phyloP scores from a whole-genome alignment of 2,113 vertebrate species.

The Rhinoderma darwinii region DNA sequence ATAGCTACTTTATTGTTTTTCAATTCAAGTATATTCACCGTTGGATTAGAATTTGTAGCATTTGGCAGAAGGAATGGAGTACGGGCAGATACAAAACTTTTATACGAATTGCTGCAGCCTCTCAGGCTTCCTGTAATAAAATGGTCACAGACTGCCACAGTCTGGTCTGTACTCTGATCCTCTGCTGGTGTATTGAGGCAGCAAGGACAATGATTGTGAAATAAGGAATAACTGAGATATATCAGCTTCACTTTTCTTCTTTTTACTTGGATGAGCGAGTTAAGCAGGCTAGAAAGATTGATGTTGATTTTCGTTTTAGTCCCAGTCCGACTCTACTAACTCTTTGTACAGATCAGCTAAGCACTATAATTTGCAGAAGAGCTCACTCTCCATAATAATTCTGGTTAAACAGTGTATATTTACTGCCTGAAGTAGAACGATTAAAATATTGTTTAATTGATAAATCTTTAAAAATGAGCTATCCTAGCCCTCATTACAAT shows the following conservation, averaged over 20 bases:
- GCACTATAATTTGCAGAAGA: constrained; percentile 7
- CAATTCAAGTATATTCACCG: background rate
- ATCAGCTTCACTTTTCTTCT: background rate
- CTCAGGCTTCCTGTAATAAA: background rate
- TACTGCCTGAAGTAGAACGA: too few species aligned
- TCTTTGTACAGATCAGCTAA: background rate
- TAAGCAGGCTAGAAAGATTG: background rate
- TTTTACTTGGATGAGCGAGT: background rate
- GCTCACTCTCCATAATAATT: background rate
- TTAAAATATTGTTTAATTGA: too few species aligned
- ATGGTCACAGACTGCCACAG: background rate
- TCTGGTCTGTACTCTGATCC: background rate
- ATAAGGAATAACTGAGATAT: background rate
- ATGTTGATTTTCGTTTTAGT: background rate
- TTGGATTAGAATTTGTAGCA: background rate
- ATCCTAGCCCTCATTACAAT: too few species aligned
- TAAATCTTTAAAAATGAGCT: too few species aligned
- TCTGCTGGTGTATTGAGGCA: background rate
- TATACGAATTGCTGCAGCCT: background rate
- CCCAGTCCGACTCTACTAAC: background rate
- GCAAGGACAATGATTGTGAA: background rate
- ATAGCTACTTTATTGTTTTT: background rate
- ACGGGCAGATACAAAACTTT: background rate
- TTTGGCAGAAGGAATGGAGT: background rate
- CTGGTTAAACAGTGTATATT: background rate